A percentile compares a stretch with the other conserved stretches of the same genome.
Evolutionary conservation across 2,888 invertebrate genomes (phyloP).

Genomic region (Andrena camellia): DNA sequence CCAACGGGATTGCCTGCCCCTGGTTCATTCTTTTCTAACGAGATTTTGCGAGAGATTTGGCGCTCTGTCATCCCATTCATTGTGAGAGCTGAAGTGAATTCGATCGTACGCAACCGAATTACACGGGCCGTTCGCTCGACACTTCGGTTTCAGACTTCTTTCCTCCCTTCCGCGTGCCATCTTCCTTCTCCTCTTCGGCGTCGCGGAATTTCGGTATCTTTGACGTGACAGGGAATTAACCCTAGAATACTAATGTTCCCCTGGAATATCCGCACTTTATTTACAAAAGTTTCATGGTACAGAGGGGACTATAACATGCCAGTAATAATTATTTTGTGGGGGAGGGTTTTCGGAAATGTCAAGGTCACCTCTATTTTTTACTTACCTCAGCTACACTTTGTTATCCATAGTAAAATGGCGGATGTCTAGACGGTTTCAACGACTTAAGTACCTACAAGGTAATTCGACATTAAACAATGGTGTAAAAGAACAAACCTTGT

Average conservation of each 20-base stretch:
- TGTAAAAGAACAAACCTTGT: too few species aligned
- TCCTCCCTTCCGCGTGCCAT: constrained; percentile 36
- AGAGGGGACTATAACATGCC: too few species aligned
- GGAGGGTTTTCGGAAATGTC: too few species aligned
- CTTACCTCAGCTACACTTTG: too few species aligned
- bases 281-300: not conserved
- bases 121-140: constrained; percentile 77
- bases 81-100: constrained; percentile 60
- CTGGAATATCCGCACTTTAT: not conserved
- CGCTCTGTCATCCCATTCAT: constrained; percentile 60
- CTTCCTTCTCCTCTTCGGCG: constrained; percentile 14
- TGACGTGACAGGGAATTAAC: constrained; percentile 47
- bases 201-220: constrained; percentile 52
- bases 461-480: too few species aligned
- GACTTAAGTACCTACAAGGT: too few species aligned
- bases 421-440: too few species aligned
- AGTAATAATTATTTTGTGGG: too few species aligned
- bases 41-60: constrained; percentile 81
- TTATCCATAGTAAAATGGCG: too few species aligned
- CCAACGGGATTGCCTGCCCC: constrained; percentile 42
- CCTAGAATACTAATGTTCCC: not conserved
- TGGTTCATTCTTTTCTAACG: constrained; percentile 66
- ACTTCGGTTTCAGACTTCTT: constrained; percentile 65
- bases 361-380: too few species aligned
- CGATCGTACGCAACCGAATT: constrained; percentile 81